Base-by-base conservation (phyloP, 2,797 vertebrate species). In the Sebastes minor region DNA sequence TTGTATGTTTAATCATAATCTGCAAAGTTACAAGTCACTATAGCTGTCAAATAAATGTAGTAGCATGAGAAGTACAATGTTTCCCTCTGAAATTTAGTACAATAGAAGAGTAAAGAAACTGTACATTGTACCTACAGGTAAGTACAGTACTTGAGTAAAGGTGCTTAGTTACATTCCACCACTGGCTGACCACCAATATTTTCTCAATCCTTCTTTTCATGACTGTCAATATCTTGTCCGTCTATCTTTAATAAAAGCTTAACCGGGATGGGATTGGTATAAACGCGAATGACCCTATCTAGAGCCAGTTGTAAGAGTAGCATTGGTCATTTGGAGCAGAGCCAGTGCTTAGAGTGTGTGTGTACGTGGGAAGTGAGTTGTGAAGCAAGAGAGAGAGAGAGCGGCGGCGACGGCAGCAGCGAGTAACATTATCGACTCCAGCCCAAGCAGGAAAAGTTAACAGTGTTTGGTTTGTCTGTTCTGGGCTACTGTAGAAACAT, bases 351-450 rank as follows among this genome's bases (percentile, higher is more conserved):
- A 38, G 12, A 38, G 35, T 38, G 35, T 38, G 35, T 38, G 35
- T 38, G 12, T 38, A 38, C 35, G 35, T 38, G 1, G 35, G 35
- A 38, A 13, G 35, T 38, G 35, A 38, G 35, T 38, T 4, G 12
- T 38, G 35, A 38, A 13, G 35, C 35, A 38, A n/a, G n/a, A n/a
- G n/a, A n/a, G n/a, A 38, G 35, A 38, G 35, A 35, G 33, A 12
- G 33, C 2, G 35, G 11, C 0, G 0, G 33, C 11, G 33, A 4
- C 33, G 33, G 0, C 33, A 10, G 12, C 35, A 38, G 12, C 5
- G 35, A 38, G 35, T 13, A 38, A 38, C 5, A 13, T 38, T 38
- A 38, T 13, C 35, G 12, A 38, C 35, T 38, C 35, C 12, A 2
- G 35, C 0, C 0, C 35, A 38, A 38, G 35, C 35, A 38, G 35